A percentile compares a stretch with the other conserved stretches of the same genome.
Conservation (phyloP, 2,797 vertebrate genomes). For the Cygnus olor region DNA sequence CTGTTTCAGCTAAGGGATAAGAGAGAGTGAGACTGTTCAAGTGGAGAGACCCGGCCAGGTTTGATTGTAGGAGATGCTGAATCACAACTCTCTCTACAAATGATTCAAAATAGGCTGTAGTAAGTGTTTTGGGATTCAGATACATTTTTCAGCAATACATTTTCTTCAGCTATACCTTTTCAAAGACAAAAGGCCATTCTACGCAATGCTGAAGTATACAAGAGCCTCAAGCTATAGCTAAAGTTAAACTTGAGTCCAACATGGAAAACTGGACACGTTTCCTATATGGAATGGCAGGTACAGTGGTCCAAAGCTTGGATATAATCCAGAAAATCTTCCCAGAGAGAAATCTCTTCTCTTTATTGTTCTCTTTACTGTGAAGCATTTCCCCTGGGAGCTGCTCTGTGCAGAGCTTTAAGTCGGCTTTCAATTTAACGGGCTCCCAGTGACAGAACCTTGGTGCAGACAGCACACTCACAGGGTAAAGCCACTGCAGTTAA, state of each 20-base stretch:
- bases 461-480: neutral
- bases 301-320: neutral
- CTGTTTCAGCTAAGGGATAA: neutral
- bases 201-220: neutral
- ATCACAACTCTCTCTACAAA: constrained; percentile 5
- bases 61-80: constrained; percentile 1
- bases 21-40: neutral
- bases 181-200: neutral
- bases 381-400: constrained; percentile 8
- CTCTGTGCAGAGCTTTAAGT: constrained; percentile 13
- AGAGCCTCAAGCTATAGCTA: neutral
- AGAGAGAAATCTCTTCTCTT: constrained; percentile 8
- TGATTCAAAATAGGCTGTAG: neutral
- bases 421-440: neutral
- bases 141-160: neutral
- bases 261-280: neutral
- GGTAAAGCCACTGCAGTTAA: neutral
- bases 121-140: neutral
- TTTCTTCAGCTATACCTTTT: neutral
- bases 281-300: neutral
- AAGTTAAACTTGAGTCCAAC: neutral
- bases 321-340: neutral
- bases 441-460: neutral
- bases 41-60: neutral
- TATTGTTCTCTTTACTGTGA: neutral